These are phyloP conservation scores for Clanis bilineata DNA, from an alignment of 2,888 invertebrate genomes.

Conservation along the genomic window DNA sequence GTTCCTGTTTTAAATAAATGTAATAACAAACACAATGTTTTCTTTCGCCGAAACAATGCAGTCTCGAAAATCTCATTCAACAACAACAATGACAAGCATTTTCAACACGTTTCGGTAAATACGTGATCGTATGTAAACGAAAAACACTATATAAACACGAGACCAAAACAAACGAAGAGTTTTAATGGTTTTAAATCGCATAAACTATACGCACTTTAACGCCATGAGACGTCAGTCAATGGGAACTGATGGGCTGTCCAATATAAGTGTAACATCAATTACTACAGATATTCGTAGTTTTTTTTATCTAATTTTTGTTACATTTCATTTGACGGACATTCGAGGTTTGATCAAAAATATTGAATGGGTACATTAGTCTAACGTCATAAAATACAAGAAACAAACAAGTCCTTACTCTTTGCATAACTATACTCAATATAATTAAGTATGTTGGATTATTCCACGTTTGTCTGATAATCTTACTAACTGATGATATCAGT, in stretches of 20 bases:
- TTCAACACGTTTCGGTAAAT: neutral
- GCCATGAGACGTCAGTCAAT: neutral
- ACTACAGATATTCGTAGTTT: neutral
- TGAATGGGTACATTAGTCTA: too few relatives aligned
- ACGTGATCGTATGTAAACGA: neutral
- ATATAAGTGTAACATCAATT: neutral
- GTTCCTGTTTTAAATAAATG: neutral
- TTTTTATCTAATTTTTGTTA: neutral
- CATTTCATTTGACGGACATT: neutral
- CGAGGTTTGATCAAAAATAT: too few relatives aligned
- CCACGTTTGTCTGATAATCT: too few relatives aligned
- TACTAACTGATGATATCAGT: too few relatives aligned
- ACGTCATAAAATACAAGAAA: too few relatives aligned
- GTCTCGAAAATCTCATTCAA: neutral
- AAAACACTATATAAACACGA: neutral
- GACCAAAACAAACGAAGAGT: neutral
- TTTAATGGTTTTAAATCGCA: neutral
- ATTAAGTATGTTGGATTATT: too few relatives aligned
- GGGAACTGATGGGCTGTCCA: neutral
- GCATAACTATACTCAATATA: too few relatives aligned
- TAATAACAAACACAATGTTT: slow-evolving; percentile 1
- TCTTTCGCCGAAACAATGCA: neutral
- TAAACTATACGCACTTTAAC: neutral
- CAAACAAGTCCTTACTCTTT: too few relatives aligned
- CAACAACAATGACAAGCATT: neutral